A percentile compares a stretch with the other conserved stretches of the same genome.
These are phyloP conservation scores for Gonatopus flavifemur DNA, from an alignment of 1,140 invertebrate species.

Conservation along the genomic window DNA sequence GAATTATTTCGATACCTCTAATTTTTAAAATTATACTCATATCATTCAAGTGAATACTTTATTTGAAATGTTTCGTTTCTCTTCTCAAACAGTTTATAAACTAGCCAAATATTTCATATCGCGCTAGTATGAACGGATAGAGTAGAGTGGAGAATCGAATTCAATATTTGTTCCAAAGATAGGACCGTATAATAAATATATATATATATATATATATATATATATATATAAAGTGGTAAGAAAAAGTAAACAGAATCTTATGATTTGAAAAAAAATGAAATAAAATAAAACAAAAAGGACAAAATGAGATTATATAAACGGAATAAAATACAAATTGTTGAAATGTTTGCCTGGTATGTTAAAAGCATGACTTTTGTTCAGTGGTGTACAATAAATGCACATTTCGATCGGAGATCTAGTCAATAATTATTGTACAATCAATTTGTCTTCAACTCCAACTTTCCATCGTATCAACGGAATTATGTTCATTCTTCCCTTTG, in stretches of 20 bases:
- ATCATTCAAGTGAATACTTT: too few species aligned
- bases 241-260: background rate
- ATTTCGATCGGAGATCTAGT: slow-evolving; percentile 14
- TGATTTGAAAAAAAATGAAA: too few species aligned
- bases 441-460: slow-evolving; percentile 21
- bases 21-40: too few species aligned
- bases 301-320: slow-evolving; percentile 49
- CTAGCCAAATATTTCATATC: too few species aligned
- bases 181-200: background rate
- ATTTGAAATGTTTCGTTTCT: too few species aligned
- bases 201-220: background rate
- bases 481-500: slow-evolving; percentile 13
- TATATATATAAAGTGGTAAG: slow-evolving; percentile 4
- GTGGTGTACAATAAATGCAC: slow-evolving; percentile 14
- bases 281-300: too few species aligned
- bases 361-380: slow-evolving; percentile 22
- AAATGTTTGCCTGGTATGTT: slow-evolving; percentile 22
- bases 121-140: too few species aligned
- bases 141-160: too few species aligned
- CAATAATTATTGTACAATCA: slow-evolving; percentile 34
- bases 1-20: too few species aligned
- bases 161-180: too few species aligned
- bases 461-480: slow-evolving; percentile 14
- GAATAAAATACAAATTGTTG: slow-evolving; percentile 42
- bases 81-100: too few species aligned